Base-by-base conservation (phyloP, 2,113 vertebrate genomes). In the Equus quagga region DNA sequence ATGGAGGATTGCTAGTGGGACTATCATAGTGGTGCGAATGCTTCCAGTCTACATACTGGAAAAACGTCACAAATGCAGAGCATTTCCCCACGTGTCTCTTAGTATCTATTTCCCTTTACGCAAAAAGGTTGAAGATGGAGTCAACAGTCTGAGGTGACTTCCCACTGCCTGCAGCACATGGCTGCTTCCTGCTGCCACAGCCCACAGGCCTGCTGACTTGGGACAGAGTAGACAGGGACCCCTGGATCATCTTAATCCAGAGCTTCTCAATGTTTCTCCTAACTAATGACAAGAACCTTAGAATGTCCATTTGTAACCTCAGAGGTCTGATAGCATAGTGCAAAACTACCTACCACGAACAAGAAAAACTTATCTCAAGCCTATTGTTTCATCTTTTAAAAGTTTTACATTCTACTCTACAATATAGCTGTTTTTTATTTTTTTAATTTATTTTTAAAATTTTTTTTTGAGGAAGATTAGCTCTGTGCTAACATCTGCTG, bases 261-360 rank as follows among this genome's bases (percentile, higher is more conserved):
- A 80, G 60, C 64, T 94, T 87, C 76, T 96, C 64, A 87, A 58
- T 14, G 51, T 79, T 94, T 87, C 82, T 56, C 76, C 15, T 90
- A 75, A 88, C 83, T 73, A 75, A 44, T 67, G 46, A 46, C 21
- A 73, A 82, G 33, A 79, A 19, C 6, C 21, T 64, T 41, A 73
- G 64, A 44, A 78, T 84, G 36, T 49, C 18, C 8, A 17, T 31
- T 28, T 69, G 44, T 69, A 96, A 64, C 9, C 64, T 19, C 10
- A 54, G 18, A 72, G 54, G 54, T 72, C 31, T 76, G 64, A 89
- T 8, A 90, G 19, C 49, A 79, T 0, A 62, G 36, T 51, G 49
- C n/a, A 96, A 82, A 85, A 49, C 33, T 86, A 31, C 44, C 46
- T 79, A 28, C 9, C 49, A 85, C n/a, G 46, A 89, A 86, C 15